Evolutionary conservation across 2,888 invertebrate genomes (phyloP), one percentile per base, ranked within the genome.

Genomic region (Monopis laevigella): DNA sequence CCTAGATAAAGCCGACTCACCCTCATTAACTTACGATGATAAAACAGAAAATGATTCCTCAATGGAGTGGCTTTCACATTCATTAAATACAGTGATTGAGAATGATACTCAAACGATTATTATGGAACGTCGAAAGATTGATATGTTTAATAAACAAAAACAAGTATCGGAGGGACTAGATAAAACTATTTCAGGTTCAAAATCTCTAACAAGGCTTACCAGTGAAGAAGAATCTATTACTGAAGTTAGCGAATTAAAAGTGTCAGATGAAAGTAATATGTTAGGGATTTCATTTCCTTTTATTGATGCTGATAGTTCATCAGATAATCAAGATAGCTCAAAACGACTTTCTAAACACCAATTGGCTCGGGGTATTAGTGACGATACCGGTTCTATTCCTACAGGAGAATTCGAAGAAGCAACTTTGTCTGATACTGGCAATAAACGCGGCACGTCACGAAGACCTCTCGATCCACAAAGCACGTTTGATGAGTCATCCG

Each of bases 161-260:
- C 67, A 81, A 46, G 77, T 67, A 13, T 72, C 70, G 2, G 84
- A 77, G 55, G 52, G 74, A 8, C 67, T 64, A 48, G 65, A 69
- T 51, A 73, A 56, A 51, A 73, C 69, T 51, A 65, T 49, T 47
- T 3, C 40, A 2, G 26, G 27, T 26, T 11, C 67, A 41, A 62
- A 18, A 11, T 2, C 17, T 10, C 17, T 29, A 2, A 77, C 61
- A 3, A 65, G 82, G 41, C 70, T 85, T 45, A 84, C 83, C 2
- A 88, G 88, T 50, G 87, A 86, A 53, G 88, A 88, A 53, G 88
- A 88, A 53, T 88, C 88, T 4, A 65, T 88, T 46, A 88, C 88
- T 1, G 86, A 87, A 63, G 84, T 86, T 0, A 86, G 85, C 51
- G 86, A 86, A 34, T 55, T 86, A 24, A 86, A 84, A 58, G 68